Evolutionary conservation across 2,888 invertebrate genomes (phyloP).

Genomic region (Fragum whitleyi): DNA sequence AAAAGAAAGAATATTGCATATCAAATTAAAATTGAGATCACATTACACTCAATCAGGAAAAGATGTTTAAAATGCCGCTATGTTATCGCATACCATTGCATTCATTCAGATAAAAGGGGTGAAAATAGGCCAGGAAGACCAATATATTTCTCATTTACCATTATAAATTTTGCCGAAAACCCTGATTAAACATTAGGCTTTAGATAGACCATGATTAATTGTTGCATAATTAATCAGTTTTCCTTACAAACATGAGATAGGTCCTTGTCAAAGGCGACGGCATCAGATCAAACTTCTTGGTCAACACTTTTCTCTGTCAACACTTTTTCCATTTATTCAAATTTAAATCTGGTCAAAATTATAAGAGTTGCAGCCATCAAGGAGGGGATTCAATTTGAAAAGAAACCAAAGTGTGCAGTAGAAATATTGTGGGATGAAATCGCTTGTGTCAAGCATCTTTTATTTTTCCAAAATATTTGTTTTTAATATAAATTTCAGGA

Average conservation of each 20-base stretch:
- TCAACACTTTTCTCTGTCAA: not conserved
- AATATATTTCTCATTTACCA: slow-evolving; percentile 58
- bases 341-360: too few relatives aligned
- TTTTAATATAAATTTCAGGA: too few relatives aligned
- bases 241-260: slow-evolving; percentile 27
- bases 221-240: slow-evolving; percentile 59
- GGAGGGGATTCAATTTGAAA: too few relatives aligned
- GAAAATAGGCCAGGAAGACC: slow-evolving; percentile 51
- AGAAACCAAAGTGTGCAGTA: too few relatives aligned
- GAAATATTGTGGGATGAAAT: too few relatives aligned
- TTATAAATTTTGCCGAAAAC: slow-evolving; percentile 60
- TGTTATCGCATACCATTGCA: slow-evolving; percentile 35
- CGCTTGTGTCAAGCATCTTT: too few relatives aligned
- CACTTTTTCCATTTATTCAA: too few relatives aligned
- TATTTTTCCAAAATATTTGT: too few relatives aligned
- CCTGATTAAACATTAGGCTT: slow-evolving; percentile 55
- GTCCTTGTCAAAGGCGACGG: slow-evolving; percentile 21
- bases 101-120: slow-evolving; percentile 44
- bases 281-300: not conserved
- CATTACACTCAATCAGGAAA: not conserved
- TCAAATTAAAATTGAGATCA: not conserved
- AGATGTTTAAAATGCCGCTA: not conserved
- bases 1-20: too few relatives aligned
- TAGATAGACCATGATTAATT: slow-evolving; percentile 60
- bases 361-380: too few relatives aligned